Base-by-base conservation (phyloP, 2,888 invertebrate species). In the Agrenia bidenticulata region DNA sequence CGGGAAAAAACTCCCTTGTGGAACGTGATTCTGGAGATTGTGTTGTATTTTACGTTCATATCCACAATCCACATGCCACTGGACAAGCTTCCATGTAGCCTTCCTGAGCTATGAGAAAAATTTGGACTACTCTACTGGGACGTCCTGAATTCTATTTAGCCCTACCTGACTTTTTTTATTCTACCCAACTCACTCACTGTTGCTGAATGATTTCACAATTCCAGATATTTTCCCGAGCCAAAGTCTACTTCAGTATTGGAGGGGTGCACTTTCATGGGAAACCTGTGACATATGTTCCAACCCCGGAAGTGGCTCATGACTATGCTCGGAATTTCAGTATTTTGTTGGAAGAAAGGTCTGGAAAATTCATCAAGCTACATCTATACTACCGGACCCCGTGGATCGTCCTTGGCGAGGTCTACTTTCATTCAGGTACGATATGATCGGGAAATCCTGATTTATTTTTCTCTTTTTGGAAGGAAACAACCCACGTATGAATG, bases 371-470 rank as follows among this genome's bases (percentile, higher is more conserved):
- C 74, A 88, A 88, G 81, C 81, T 88, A 78, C 87, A 89, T 78
- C 84, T 92, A 61, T 88, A 88, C 80, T 92, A 91, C 79, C 80
- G 81, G 61, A 83, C 82, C 71, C 88, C 89, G 63, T 93, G 92
- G 92, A 87, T 93, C 78, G 86, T 92, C 84, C 83, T 93, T 77
- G 90, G 91, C 80, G 93, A 93, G 82, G 85, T 92, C 72, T 86
- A 88, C 77, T 92, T 93, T 79, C 86, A 87, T 77, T 91, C 91
- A 77, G 87, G 91, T 91, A 81, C 81, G 82, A 19, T 27, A n/a
- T 54, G 4, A n/a, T n/a, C n/a, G n/a, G n/a, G n/a, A n/a, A n/a
- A n/a, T n/a, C n/a, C n/a, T n/a, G n/a, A n/a, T n/a, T n/a, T n/a
- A n/a, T n/a, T n/a, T n/a, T n/a, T n/a, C n/a, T n/a, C n/a, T n/a